These are phyloP conservation scores for Baccha elongata DNA, from an alignment of 2,888 invertebrate genomes.

Conservation along the genomic window DNA sequence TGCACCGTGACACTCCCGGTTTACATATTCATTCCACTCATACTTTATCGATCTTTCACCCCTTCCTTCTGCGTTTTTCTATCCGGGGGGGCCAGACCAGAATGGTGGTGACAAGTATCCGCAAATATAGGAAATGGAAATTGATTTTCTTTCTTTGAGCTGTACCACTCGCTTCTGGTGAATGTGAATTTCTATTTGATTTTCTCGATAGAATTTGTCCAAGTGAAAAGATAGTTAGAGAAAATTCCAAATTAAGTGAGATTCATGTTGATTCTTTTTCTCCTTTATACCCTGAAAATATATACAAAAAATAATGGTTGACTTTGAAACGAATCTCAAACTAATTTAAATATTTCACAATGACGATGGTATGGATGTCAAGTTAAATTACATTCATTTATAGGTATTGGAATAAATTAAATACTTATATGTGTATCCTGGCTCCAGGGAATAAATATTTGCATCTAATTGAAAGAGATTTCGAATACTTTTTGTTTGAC, in stretches of 20 bases:
- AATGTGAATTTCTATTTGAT: constrained; percentile 55
- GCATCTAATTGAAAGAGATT: constrained; percentile 21
- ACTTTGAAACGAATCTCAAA: constrained; percentile 22
- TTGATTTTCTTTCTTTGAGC: constrained; percentile 67
- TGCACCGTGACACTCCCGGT: constrained; percentile 69
- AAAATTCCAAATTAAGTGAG: constrained; percentile 59
- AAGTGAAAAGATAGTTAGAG: constrained; percentile 20
- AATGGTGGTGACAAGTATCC: constrained; percentile 62
- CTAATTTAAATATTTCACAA: constrained; percentile 28
- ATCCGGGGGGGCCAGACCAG: constrained; percentile 7
- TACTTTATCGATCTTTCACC: constrained; percentile 71
- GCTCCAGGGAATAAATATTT: constrained; percentile 51
- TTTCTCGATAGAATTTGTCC: constrained; percentile 63
- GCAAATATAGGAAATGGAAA: constrained; percentile 68
- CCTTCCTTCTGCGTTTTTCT: constrained; percentile 38
- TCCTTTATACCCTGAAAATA: constrained; percentile 50
- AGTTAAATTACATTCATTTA: constrained; percentile 47
- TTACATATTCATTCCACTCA: constrained; percentile 72
- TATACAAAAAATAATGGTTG: constrained; percentile 23
- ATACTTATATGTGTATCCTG: constrained; percentile 35
- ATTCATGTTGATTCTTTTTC: constrained; percentile 49
- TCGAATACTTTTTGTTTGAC: constrained; percentile 30
- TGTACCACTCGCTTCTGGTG: constrained; percentile 16
- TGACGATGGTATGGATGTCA: constrained; percentile 14
- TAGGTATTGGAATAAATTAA: constrained; percentile 50